A percentile compares a stretch with the other conserved stretches of the same genome.
phyloP scores from a whole-genome alignment of 2,888 invertebrate genomes.

The Dioctria linearis region DNA sequence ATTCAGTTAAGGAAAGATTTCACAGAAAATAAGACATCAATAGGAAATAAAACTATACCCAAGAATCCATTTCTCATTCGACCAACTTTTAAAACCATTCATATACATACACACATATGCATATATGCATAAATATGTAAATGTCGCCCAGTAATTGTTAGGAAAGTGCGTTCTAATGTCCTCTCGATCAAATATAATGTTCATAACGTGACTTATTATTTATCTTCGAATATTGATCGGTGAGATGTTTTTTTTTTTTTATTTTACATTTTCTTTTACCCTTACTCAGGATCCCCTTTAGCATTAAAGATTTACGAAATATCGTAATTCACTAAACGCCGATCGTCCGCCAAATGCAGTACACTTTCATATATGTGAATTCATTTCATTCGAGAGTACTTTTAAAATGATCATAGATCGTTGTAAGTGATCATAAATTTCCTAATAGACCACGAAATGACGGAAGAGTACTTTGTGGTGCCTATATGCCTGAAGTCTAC shows the following conservation, averaged over 20 bases:
- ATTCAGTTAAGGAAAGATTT: too few relatives aligned
- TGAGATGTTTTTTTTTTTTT: constrained; percentile 5
- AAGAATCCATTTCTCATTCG: too few relatives aligned
- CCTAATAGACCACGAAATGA: constrained; percentile 58
- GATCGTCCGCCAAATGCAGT: constrained; percentile 7
- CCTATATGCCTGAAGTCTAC: constrained; percentile 27
- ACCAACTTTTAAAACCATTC: too few relatives aligned
- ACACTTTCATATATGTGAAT: constrained; percentile 28
- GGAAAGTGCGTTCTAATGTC: constrained; percentile 47
- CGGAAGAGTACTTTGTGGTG: constrained; percentile 53
- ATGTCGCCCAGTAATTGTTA: constrained; percentile 42
- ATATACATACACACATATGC: too few relatives aligned
- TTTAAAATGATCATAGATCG: constrained; percentile 54
- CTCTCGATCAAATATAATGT: constrained; percentile 45
- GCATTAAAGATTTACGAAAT: neutral
- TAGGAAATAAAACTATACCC: too few relatives aligned
- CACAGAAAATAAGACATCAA: too few relatives aligned
- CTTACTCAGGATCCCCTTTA: constrained; percentile 22
- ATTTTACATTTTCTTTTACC: neutral
- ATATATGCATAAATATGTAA: neutral
- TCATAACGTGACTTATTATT: constrained; percentile 61
- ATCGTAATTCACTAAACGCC: neutral
- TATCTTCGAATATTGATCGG: constrained; percentile 60
- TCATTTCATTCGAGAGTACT: constrained; percentile 32
- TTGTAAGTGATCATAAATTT: constrained; percentile 57